Evolutionary conservation across 2,888 invertebrate genomes (phyloP), one percentile per base, ranked within the genome.

Genomic region (Stenotaenia linearis): DNA sequence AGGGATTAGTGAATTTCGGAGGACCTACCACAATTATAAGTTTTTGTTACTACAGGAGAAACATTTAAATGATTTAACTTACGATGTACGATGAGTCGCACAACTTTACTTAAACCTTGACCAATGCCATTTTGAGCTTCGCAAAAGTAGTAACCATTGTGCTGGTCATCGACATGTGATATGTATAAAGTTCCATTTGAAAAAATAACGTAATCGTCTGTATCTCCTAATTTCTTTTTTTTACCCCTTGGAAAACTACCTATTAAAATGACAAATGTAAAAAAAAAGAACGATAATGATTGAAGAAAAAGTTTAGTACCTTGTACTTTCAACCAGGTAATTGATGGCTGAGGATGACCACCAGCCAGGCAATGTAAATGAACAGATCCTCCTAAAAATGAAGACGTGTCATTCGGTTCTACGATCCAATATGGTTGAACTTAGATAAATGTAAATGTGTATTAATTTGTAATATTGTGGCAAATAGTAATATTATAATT

Each of bases 71-170:
- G 45, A 21, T 21, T 30, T 79, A 25, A 78, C 32, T 69, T 78
- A 79, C 80, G 76, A 75, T 80, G 37, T 15, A 80, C 76, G 32
- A 50, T 80, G 18, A 80, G 28, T 74, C 79, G 76, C 9, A 80
- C 75, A 7, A 74, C 35, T 76, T 25, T 75, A 50, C 79, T 76
- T 23, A 80, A 75, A 9, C 78, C 78, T 50, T 45, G 77, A 37
- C 80, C 80, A 78, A 80, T 80, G 10, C 80, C 80, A 32, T 80
- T 80, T 35, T 56, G 56, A 45, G 80, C 80, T 15, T 74, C 28
- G 61, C 80, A 80, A 30, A 78, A 75, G 80, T 79, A 80, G 45
- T 80, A 78, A n/a, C 80, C 79, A 40, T 79, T 79, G 77, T 80
- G 28, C 18, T 50, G 56, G 9, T 35, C 50, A 78, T 35, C 69